phyloP scores from a whole-genome alignment of 2,797 vertebrate genomes.

The Eidolon dupreanum region DNA sequence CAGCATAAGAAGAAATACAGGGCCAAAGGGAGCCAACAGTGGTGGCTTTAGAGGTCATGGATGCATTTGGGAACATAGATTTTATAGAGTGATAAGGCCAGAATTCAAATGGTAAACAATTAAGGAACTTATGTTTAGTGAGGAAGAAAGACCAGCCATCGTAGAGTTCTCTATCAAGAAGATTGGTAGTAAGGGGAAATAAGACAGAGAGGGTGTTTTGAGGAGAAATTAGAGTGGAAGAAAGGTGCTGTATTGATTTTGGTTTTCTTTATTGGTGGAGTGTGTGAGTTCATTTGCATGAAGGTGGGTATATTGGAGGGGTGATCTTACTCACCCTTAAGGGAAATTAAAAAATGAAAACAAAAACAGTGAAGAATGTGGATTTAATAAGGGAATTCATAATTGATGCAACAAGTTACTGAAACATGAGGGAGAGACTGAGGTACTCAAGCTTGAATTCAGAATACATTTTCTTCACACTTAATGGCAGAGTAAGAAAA shows the following conservation, averaged over 20 bases:
- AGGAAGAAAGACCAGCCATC: too few relatives aligned
- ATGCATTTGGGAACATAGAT: background rate
- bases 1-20: background rate
- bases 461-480: background rate
- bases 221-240: background rate
- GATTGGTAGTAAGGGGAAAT: background rate
- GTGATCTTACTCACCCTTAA: background rate
- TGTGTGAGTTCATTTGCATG: background rate
- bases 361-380: background rate
- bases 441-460: background rate
- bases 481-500: background rate
- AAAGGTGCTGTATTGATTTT: background rate
- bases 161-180: background rate
- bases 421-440: background rate
- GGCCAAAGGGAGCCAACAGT: background rate
- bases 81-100: background rate
- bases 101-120: background rate
- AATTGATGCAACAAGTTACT: background rate
- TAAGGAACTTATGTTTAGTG: background rate
- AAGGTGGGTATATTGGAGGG: background rate
- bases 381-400: background rate
- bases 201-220: too few relatives aligned
- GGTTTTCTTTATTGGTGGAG: background rate
- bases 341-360: background rate
- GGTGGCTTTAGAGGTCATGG: background rate